Base-by-base conservation (phyloP, 1,140 invertebrate species). In the Drosophila sulfurigaster region DNA sequence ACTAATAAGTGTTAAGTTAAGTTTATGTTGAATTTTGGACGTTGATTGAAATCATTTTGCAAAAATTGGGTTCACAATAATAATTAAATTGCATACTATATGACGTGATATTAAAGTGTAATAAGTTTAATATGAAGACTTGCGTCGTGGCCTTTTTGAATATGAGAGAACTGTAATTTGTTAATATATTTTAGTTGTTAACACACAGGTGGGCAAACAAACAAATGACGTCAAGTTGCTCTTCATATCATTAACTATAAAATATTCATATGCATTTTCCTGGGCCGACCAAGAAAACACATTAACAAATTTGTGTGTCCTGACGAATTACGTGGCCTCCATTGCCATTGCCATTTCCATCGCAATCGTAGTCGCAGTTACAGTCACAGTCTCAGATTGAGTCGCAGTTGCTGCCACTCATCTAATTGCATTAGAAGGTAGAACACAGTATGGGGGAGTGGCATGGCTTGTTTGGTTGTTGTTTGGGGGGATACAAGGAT, bases 191-290 rank as follows among this genome's bases (percentile, higher is more conserved):
- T 43, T 32, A 32, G 15, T 48, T 59, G 30, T 64, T 45, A 48
- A 54, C 52, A 69, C 65, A 69, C 71, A 74, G 60, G 54, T 58
- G 41, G 35, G 56, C 15, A 73, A 66, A 57, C 35, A 57, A 38
- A 20, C 13, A 30, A 38, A 16, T 16, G 28, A 56, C 30, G 5
- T 16, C 54, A 68, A 30, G 46, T 45, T 49, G 35, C 20, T 25
- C 20, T 64, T 48, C 46, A 60, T 66, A 80, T 80, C 63, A 83
- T 68, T 69, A 88, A 78, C 64, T 75, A 88, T 88, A 78, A 88
- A 88, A 88, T 83, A 88, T 88, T 88, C 83, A 88, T 88, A 83
- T 89, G 83, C 74, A 77, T 70, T 75, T 82, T 30, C 66, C 49
- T 48, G 48, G 38, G 13, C 11, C 20, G 15, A 80, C 68, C 57